Base-by-base conservation (phyloP, 92 coral and sea anemone genomes). In the Parazoanthus darwini region DNA sequence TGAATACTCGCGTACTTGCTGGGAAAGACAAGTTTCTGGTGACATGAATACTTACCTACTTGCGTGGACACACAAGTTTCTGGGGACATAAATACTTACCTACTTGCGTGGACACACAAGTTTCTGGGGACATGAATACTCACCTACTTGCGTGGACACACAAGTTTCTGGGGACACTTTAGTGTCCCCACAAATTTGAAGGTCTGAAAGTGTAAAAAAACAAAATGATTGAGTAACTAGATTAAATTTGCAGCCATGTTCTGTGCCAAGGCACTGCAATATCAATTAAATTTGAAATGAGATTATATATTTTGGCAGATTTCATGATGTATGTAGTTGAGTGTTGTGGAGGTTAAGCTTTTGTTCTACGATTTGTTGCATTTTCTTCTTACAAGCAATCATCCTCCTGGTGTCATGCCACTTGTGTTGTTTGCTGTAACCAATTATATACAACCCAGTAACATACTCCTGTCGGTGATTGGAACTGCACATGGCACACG, bases 311-410 rank as follows among this genome's bases (percentile, higher is more conserved):
- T 67, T 67, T 67, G 73, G 73, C 73, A 67, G 73, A 67, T 67
- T 67, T 67, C 73, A 67, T 67, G 73, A 67, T 67, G 73, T 67
- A 67, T 67, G 73, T 67, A 67, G 73, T 67, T 67, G 73, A 67
- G 73, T 67, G 73, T 67, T 67, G 56, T 26, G 36, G 76, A 71
- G 76, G 38, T 71, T 71, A 71, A 71, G 76, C 76, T 26, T 26
- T 71, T 71, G 76, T 71, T 71, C 76, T 71, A 71, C 36, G 76
- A 71, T 71, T 71, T 71, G 76, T 71, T 71, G 73, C 76, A 71
- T 71, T 71, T 71, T 71, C 73, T 71, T 71, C 38, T 71, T 71
- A 71, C 76, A 71, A 67, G 73, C 38, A 71, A 71, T 71, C 67
- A 71, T 71, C 76, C 76, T n/a, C 76, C 76, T 71, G 36, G 76